Evolutionary conservation across 2,888 invertebrate species (phyloP), one percentile per base, ranked within the genome.

Genomic region (Noctua fimbriata): DNA sequence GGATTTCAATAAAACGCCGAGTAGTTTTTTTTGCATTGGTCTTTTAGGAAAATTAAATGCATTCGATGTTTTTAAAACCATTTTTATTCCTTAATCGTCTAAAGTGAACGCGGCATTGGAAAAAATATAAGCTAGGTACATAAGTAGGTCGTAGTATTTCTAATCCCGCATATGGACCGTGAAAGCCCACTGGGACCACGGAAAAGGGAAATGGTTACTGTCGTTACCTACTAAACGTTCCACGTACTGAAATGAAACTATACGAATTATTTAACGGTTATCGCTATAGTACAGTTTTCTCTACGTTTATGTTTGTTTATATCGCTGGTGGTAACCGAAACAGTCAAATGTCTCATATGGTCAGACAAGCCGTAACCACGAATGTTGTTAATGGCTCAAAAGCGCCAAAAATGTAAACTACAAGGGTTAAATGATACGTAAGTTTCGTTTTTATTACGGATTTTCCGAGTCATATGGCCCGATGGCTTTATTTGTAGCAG

Each of bases 401-500:
- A 84, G 66, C 55, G 67, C 74, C 81, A 76, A 87, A 86, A 84
- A 87, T 87, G 32, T 76, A 47, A 81, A 76, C 81, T 84, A 60
- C 79, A 75, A 77, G 67, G 63, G 81, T 78, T 86, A 76, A 86
- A 87, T 81, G 76, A 84, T 66, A 74, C 87, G 87, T 74, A 86
- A 86, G 81, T 81, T 80, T 60, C 63, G 49, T 80, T 80, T 41
- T 79, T 87, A 84, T 81, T 87, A 69, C 78, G 73, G 60, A 79
- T 87, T 81, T 86, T 74, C 84, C 79, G 79, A 83, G 71, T 85
- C 73, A 79, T 79, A 60, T 69, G 65, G 41, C 12, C 52, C 70
- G 14, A 77, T 73, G 58, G 76, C 28, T 86, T 83, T 78, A 70
- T 78, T 78, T 83, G 63, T 76, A 78, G 78, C 63, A 41, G 28